phyloP scores from a whole-genome alignment of 2,113 vertebrate species.

The Actenoides lindsayi region DNA sequence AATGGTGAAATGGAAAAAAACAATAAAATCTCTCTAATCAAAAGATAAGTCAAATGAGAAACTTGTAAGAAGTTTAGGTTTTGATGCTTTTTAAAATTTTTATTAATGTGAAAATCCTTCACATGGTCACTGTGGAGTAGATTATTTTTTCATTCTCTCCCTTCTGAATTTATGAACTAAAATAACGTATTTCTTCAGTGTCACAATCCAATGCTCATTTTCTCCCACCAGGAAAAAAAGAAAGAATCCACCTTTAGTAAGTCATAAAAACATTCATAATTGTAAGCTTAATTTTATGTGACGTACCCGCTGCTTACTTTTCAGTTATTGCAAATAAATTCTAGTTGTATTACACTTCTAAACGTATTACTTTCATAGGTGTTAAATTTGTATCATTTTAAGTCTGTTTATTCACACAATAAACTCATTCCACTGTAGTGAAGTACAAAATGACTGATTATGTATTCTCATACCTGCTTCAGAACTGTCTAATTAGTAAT shows the following conservation, averaged over 20 bases:
- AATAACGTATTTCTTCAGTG: neutral
- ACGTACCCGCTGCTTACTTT: neutral
- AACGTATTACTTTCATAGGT: neutral
- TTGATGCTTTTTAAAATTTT: neutral
- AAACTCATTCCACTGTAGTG: neutral
- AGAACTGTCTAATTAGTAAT: neutral
- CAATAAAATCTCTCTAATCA: neutral
- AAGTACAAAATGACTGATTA: neutral
- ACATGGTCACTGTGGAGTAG: neutral
- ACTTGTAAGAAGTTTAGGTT: neutral
- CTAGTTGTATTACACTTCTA: neutral
- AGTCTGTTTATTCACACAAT: neutral
- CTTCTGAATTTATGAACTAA: neutral
- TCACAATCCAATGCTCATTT: neutral
- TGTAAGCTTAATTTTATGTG: neutral
- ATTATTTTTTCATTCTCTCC: neutral
- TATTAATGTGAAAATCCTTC: neutral
- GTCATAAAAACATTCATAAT: neutral
- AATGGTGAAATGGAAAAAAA: neutral
- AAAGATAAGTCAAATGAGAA: neutral
- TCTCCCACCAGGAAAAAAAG: neutral
- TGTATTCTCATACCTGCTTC: neutral
- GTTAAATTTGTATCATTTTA: neutral
- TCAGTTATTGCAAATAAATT: neutral
- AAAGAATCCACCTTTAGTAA: neutral